Evolutionary conservation across 1,140 invertebrate species (phyloP).

Genomic region (Aphis craccivora): DNA sequence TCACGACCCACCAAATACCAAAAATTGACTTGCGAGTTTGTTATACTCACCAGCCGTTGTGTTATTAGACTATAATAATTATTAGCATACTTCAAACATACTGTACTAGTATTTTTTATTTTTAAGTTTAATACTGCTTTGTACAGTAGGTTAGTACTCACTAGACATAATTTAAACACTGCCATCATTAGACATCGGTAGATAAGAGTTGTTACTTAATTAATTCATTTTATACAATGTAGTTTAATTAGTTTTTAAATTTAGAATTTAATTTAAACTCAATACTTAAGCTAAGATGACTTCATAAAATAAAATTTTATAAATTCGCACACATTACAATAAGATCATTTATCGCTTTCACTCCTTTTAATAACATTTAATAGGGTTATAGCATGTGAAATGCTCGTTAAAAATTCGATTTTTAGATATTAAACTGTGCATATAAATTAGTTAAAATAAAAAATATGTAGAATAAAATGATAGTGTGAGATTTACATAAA

Average conservation of each 20-base stretch:
- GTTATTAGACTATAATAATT: too few species aligned
- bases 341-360: not conserved
- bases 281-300: not conserved
- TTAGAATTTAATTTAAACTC: not conserved
- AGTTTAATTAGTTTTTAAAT: not conserved
- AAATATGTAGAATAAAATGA: not conserved
- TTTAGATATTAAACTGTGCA: conserved; percentile 6
- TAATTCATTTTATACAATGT: not conserved
- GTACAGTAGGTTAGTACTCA: too few species aligned
- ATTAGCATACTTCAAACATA: too few species aligned
- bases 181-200: too few species aligned
- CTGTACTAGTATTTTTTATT: too few species aligned
- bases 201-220: too few species aligned
- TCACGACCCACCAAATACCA: too few species aligned
- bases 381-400: conserved; percentile 24
- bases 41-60: too few species aligned
- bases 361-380: not conserved
- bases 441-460: conserved; percentile 2
- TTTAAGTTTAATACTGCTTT: too few species aligned
- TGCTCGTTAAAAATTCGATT: conserved; percentile 31
- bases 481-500: not conserved
- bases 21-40: too few species aligned
- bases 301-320: not conserved
- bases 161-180: too few species aligned
- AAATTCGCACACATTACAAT: not conserved